Conservation (phyloP, 92 coral and sea anemone genomes). For the Actinernus sp. region DNA sequence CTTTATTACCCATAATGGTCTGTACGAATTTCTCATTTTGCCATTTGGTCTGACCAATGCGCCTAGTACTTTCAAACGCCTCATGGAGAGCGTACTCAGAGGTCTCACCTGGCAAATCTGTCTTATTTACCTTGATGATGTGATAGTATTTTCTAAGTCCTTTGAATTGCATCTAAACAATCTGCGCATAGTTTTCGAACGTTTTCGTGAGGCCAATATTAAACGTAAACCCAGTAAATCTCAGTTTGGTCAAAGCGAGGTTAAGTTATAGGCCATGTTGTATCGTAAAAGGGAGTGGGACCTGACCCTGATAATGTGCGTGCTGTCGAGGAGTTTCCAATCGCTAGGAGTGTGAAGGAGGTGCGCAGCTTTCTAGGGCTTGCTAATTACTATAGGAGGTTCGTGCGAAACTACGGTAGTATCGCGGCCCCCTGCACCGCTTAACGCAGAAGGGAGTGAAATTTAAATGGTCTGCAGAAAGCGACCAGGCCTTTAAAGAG, state of each 20-base stretch:
- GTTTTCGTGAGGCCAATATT: slow-evolving; percentile 20
- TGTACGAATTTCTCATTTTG: not conserved
- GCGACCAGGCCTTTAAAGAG: slow-evolving; percentile 36
- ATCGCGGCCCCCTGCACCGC: slow-evolving; percentile 56
- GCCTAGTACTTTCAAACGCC: slow-evolving; percentile 27
- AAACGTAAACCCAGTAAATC: not conserved
- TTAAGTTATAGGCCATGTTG: slow-evolving; percentile 59
- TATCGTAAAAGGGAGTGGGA: slow-evolving; percentile 38
- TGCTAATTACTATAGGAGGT: slow-evolving; percentile 59
- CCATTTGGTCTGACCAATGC: slow-evolving; percentile 15
- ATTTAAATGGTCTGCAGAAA: slow-evolving; percentile 44
- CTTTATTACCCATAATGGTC: not conserved
- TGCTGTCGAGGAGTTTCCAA: slow-evolving; percentile 46
- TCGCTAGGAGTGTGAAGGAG: slow-evolving; percentile 30
- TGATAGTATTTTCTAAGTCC: no score
- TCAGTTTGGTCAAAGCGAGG: slow-evolving; percentile 20
- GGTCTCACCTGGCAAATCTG: not conserved
- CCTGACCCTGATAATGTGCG: slow-evolving; percentile 61
- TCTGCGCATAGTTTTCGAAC: no score
- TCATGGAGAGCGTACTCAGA: slow-evolving; percentile 13
- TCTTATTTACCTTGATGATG: slow-evolving; percentile 22
- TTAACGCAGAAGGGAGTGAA: slow-evolving; percentile 20
- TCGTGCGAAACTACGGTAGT: slow-evolving; percentile 46
- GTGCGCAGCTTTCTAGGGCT: slow-evolving; percentile 62
- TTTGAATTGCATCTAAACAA: no score